These are phyloP conservation scores for Coregonus suidteri DNA, from an alignment of 2,797 vertebrate genomes.

Conservation along the genomic window DNA sequence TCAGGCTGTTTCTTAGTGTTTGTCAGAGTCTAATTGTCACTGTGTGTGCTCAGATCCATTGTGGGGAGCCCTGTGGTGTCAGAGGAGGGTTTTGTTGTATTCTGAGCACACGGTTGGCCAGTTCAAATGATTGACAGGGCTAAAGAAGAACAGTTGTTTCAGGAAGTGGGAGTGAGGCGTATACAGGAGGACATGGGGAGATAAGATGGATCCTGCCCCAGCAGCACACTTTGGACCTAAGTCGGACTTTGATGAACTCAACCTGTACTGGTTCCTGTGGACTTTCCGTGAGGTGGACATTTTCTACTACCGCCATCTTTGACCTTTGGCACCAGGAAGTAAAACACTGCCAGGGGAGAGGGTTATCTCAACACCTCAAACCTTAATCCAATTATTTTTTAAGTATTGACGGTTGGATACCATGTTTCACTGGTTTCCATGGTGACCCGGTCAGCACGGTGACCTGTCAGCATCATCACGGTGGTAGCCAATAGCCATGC, in stretches of 20 bases:
- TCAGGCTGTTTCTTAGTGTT: background rate
- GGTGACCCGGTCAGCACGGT: conserved; percentile 37
- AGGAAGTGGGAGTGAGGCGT: conserved; percentile 29
- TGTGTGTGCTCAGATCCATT: conserved; percentile 31
- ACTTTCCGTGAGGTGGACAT: conserved; percentile 13
- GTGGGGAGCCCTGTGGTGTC: conserved; percentile 27
- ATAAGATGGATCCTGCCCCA: conserved; percentile 2
- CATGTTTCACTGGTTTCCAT: conserved; percentile 35
- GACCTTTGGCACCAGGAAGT: background rate
- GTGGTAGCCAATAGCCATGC: conserved; percentile 69
- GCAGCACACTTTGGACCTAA: conserved; percentile 24
- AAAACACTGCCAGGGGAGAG: background rate
- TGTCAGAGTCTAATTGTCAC: conserved; percentile 8
- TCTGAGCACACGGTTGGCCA: conserved; percentile 43
- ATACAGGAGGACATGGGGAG: background rate
- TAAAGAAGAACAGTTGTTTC: conserved; percentile 27
- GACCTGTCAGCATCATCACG: background rate
- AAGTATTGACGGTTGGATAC: background rate
- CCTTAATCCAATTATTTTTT: too few relatives aligned
- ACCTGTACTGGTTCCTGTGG: background rate
- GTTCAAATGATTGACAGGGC: conserved; percentile 30
- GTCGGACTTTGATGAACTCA: conserved; percentile 23
- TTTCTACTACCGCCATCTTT: background rate
- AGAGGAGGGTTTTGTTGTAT: conserved; percentile 25
- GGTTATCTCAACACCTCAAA: background rate